Evolutionary conservation across 2,888 invertebrate genomes (phyloP).

Genomic region (Proisotoma minuta): DNA sequence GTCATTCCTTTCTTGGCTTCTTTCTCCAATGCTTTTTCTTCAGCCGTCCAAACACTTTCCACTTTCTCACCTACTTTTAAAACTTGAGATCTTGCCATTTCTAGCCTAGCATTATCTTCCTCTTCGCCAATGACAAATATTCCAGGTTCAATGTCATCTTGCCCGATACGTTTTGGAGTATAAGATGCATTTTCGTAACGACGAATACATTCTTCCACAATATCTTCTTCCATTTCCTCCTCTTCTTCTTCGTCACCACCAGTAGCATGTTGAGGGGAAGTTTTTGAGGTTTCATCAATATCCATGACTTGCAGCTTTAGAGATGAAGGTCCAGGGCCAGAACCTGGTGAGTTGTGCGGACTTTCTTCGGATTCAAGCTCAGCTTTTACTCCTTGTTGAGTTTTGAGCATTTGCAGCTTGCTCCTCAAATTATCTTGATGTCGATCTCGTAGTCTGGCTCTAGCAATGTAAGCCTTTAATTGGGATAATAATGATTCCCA

Average conservation of each 20-base stretch:
- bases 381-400: conserved; percentile 63
- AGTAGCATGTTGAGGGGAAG: conserved; percentile 1
- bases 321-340: conserved; percentile 20
- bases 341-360: conserved; percentile 12
- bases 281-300: background rate
- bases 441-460: conserved; percentile 82
- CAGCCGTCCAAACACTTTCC: conserved; percentile 56
- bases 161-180: conserved; percentile 67
- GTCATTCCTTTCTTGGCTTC: conserved; percentile 81
- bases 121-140: conserved; percentile 70
- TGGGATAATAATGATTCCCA: conserved; percentile 97
- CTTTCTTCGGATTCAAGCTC: conserved; percentile 5
- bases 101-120: conserved; percentile 69
- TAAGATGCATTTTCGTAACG: conserved; percentile 78
- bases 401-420: conserved; percentile 84
- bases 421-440: conserved; percentile 84
- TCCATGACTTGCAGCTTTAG: conserved; percentile 29
- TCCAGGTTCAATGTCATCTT: conserved; percentile 65
- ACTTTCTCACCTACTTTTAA: conserved; percentile 43
- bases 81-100: conserved; percentile 39
- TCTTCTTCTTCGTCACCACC: conserved; percentile 49
- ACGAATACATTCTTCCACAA: conserved; percentile 58
- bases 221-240: conserved; percentile 54
- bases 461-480: conserved; percentile 89
- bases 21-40: conserved; percentile 66